Base-by-base conservation (phyloP, 2,888 invertebrate species). In the Yponomeuta sedellus region DNA sequence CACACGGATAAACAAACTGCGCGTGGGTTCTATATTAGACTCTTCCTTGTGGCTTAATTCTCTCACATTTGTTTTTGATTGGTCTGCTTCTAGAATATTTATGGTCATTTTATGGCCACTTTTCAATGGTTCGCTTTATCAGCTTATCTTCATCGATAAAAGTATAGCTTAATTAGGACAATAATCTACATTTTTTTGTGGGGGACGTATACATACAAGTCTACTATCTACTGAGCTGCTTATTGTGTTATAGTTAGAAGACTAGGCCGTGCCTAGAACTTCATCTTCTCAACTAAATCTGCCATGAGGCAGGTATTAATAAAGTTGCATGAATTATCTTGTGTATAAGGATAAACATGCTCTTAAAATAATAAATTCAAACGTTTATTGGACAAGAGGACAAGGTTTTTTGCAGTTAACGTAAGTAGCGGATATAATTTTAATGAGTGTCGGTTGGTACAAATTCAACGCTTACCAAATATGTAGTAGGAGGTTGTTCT, bases 1-100 rank as follows among this genome's bases (percentile, higher is more conserved):
- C 65, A 62, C 67, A 64, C 67, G 65, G 68, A 69, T 64, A 70
- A 67, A 70, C 67, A 68, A 67, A 67, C 65, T 61, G 8, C 19
- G 68, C 68, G 73, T 70, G 68, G 71, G 71, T 64, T 25, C 44
- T 52, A 52, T 52, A 52, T 52, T 52, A 52, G 44, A 52, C 44
- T 52, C 44, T 52, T 52, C 20, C 20, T 22, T 22, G 44, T 52
- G 44, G 44, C 44, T 52, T 52, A 52, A 16, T 52, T 12, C 12
- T 52, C 16, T 12, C 16, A 12, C 12, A 52, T 52, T 52, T 16
- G 16, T 52, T 52, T 52, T 52, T 12, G 44, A 52, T 52, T 52
- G 44, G 44, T 52, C 44, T 52, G 16, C 16, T 52, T 52, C 44
- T 52, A 16, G 16, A 16, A 16, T 52, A 52, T 52, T 52, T 52